Conservation (phyloP, 2,888 invertebrate species). For the Melangyna quadrimaculata region DNA sequence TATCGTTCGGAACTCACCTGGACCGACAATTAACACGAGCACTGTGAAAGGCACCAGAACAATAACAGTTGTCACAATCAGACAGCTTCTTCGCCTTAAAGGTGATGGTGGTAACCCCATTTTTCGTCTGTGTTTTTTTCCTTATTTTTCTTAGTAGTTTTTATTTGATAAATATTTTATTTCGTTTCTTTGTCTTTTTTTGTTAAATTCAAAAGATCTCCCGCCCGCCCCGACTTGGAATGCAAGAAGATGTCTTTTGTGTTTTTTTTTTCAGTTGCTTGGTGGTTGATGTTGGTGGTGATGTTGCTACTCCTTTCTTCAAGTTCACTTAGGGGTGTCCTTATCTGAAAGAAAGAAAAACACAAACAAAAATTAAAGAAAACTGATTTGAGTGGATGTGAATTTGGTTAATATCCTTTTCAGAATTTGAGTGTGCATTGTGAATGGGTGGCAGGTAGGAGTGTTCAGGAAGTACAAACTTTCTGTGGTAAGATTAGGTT, state of each 20-base stretch:
- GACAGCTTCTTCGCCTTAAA: slow-evolving; percentile 69
- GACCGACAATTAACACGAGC: slow-evolving; percentile 71
- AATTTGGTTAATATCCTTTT: slow-evolving; percentile 66
- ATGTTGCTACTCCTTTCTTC: slow-evolving; percentile 38
- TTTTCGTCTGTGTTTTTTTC: slow-evolving; percentile 24
- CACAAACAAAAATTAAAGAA: not conserved
- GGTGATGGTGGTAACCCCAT: slow-evolving; percentile 68
- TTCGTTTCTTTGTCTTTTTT: slow-evolving; percentile 19
- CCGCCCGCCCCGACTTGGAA: slow-evolving; percentile 21
- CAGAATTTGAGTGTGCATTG: not conserved
- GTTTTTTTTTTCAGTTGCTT: slow-evolving; percentile 1
- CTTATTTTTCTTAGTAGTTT: slow-evolving; percentile 19
- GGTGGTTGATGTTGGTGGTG: slow-evolving; percentile 41
- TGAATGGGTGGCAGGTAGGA: not conserved
- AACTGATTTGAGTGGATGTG: slow-evolving; percentile 33
- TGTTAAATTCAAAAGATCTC: slow-evolving; percentile 8
- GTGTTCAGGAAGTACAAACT: not conserved
- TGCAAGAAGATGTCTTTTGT: slow-evolving; percentile 31
- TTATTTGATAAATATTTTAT: slow-evolving; percentile 55
- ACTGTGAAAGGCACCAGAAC: slow-evolving; percentile 72
- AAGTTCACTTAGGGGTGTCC: slow-evolving; percentile 36
- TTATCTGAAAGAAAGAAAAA: slow-evolving; percentile 39
- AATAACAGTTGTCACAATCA: slow-evolving; percentile 71
- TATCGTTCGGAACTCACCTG: slow-evolving; percentile 66
- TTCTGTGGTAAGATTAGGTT: not conserved